Base-by-base conservation (phyloP, 2,888 invertebrate genomes). In the Drosophila setosimentum region DNA sequence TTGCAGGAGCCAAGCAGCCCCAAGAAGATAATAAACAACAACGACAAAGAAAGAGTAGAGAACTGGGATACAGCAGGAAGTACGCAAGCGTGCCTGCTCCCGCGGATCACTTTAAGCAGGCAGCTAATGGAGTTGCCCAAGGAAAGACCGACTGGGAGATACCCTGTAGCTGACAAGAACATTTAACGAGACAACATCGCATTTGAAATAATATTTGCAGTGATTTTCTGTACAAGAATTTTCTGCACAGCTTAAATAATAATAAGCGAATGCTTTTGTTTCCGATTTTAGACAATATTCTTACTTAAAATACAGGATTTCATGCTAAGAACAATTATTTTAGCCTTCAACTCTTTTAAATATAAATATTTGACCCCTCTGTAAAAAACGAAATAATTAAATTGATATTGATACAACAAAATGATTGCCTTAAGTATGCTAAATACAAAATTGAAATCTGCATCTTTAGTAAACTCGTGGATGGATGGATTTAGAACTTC, bases 11-110 rank as follows among this genome's bases (percentile, higher is more conserved):
- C 61, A 60, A 48, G 37, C 69, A 61, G 42, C 40, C 57, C 45
- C 45, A 45, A 57, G 45, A 40, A 37, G 10, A 16, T 29, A 40
- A 27, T 29, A 35, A 27, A 29, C 7, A 16, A 2, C 3, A 29
- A 29, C 7, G 8, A 0, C 7, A 40, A 29, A 57, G 42, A 40
- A 29, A 21, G 10, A 66, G 51, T 42, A 32, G 33, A 57, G 58
- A 72, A 68, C 78, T 78, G 76, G 61, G 80, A 61, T 75, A 24
- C 24, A 78, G 82, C 88, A 89, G 87, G 84, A 85, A 85, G 68
- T 69, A 48, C 45, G 70, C 60, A 60, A 68, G 86, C 76, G 68
- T 68, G 82, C 80, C 27, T 55, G 83, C 69, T 73, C 66, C 73
- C 66, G 87, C 83, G 76, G 73, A 83, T 85, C 77, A 71, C 57